Evolutionary conservation across 2,113 vertebrate species (phyloP), one percentile per base, ranked within the genome.

Genomic region (Oreochromis tanganicae): DNA sequence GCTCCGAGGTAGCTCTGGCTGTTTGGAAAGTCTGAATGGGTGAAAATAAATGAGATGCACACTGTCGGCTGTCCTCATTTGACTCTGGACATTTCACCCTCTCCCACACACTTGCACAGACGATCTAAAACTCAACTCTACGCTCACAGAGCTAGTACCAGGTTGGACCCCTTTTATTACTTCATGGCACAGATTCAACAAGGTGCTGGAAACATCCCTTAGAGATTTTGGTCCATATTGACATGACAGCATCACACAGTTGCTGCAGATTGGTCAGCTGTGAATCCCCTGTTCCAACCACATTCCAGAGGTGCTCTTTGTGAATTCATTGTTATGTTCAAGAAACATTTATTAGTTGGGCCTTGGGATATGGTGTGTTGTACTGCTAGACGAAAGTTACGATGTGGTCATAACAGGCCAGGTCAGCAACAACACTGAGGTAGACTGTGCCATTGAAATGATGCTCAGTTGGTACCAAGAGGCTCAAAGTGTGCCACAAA

Each of bases 31-130:
- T 91, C 88, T 93, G 92, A 90, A 88, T 90, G 92, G 73, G 83
- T 85, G 86, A 86, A 92, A 96, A 95, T 95, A 95, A 96, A 95
- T 84, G 81, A 93, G 85, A 92, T 91, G 87, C 91, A 94, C 92
- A 94, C 84, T 48, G 32, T 13, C 48, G 79, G 73, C 78, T 88
- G 88, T 91, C 89, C 89, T 94, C 48, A 12, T 27, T 80, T 85
- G 46, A 88, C 81, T 88, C 38, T 9, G 5, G 27, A 68, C 46
- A 36, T 57, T 66, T 80, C 11, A 81, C 11, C n/a, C 13, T 54
- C 27, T 78, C 71, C 9, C 73, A 84, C 19, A 34, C 7, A 73
- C 34, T 86, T 55, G 14, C 38, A 56, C 34, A 73, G 21, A 12
- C 29, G 19, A 46, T 63, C 43, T 63, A 19, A 78, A 80, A 50